Evolutionary conservation across 2,888 invertebrate species (phyloP), one percentile per base, ranked within the genome.

Genomic region (Hirudinaria manillensis): DNA sequence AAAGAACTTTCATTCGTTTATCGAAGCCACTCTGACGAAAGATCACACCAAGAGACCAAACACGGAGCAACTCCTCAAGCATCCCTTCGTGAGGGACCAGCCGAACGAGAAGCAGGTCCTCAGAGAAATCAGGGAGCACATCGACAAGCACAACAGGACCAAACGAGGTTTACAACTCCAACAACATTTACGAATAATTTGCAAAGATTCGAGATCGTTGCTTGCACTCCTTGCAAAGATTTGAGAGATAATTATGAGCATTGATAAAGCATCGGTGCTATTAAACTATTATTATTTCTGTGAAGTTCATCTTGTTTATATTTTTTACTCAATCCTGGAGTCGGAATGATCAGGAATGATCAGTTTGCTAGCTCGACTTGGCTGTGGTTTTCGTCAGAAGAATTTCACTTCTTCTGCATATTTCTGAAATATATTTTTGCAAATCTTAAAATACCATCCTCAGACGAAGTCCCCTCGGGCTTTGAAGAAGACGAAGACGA

Each of bases 31-130:
- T 83, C 89, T 97, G 83, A 95, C 97, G 77, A 98, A 99, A 89
- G 98, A 99, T 87, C 99, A 99, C 87, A 95, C 96, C 86, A 94
- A 94, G 87, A 89, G 99, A 84, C 98, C 98, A 78, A 97, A 95
- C 87, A 99, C 99, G 80, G 99, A 99, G 87, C 93, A 96, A 86
- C 89, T 99, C 80, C 88, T 99, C 80, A 95, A 94, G 86, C 97
- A 99, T 88, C 90, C 95, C 77, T 99, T 97, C 87, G 96, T 99
- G 83, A 91, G 93, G 87, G 98, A 99, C 88, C 96, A 97, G 87
- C 97, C 97, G 32, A 96, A 95, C 73, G 99, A 99, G 87, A 89
- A 97, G 81, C 95, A 98, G 88, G 95, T 98, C 80, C 89, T 97
- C 84, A 97, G 96, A 87, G 96, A 98, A 86, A 90, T 99, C 80